Evolutionary conservation across 2,113 vertebrate species (phyloP).

Genomic region (Sceloporus tristichus): DNA sequence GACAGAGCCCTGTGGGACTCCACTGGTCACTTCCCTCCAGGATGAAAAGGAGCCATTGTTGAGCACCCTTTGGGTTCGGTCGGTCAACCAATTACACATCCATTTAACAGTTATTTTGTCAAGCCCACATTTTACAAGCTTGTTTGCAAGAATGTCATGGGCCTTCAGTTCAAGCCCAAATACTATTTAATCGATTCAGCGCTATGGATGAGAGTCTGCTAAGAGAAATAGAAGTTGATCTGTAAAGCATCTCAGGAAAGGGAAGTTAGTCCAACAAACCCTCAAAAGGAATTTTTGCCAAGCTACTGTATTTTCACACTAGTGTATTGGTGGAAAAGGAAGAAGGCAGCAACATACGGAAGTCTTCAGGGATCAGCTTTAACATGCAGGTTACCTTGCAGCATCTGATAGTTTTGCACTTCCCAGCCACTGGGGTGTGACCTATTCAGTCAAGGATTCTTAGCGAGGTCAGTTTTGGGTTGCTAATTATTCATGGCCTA

Average conservation of each 20-base stretch:
- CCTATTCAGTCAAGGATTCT: not conserved
- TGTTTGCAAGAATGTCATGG: too few relatives aligned
- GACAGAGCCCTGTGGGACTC: too few relatives aligned
- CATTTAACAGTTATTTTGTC: too few relatives aligned
- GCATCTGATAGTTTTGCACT: not conserved
- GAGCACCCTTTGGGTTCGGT: too few relatives aligned
- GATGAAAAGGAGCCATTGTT: too few relatives aligned
- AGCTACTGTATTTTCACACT: not conserved
- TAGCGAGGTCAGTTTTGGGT: not conserved
- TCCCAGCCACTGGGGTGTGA: not conserved
- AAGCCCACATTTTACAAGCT: too few relatives aligned
- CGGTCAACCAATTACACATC: too few relatives aligned
- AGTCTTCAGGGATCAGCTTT: too few relatives aligned
- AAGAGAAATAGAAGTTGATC: not conserved
- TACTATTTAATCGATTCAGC: not conserved
- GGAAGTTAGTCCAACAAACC: not conserved
- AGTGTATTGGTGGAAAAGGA: not conserved
- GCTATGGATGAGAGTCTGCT: not conserved
- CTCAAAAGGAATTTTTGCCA: not conserved
- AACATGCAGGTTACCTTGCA: not conserved
- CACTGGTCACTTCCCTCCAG: too few relatives aligned
- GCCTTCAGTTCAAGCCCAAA: not conserved
- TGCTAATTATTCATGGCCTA: not conserved
- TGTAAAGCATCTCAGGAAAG: not conserved
- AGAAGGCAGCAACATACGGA: not conserved